Conservation (phyloP, 2,888 invertebrate genomes). For the Lampropteryx suffumata region DNA sequence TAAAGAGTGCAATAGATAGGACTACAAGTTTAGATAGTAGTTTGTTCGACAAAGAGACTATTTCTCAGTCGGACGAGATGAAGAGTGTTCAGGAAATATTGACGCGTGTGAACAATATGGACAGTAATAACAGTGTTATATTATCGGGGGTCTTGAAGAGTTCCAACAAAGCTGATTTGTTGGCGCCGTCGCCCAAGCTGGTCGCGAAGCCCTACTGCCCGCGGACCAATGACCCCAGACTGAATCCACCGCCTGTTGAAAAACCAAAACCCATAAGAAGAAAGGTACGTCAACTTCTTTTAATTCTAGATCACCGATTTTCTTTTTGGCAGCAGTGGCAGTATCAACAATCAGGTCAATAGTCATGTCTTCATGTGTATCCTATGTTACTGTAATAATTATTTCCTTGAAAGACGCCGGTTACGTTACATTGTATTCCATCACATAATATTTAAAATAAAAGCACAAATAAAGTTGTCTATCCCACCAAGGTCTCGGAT, state of each 20-base stretch:
- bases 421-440: too few relatives aligned
- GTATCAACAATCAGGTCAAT: too few relatives aligned
- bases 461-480: too few relatives aligned
- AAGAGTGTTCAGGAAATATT: slow-evolving; percentile 76
- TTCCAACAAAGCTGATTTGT: slow-evolving; percentile 47
- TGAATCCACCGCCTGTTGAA: slow-evolving; percentile 73
- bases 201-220: slow-evolving; percentile 50
- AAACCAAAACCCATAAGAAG: slow-evolving; percentile 78
- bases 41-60: slow-evolving; percentile 69
- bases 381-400: too few relatives aligned
- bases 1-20: slow-evolving; percentile 79
- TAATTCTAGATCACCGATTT: background rate
- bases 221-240: slow-evolving; percentile 66
- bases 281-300: slow-evolving; percentile 64
- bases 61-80: slow-evolving; percentile 69
- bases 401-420: too few relatives aligned
- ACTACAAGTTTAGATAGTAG: slow-evolving; percentile 74
- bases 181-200: slow-evolving; percentile 47
- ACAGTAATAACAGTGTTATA: slow-evolving; percentile 77
- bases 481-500: slow-evolving; percentile 45
- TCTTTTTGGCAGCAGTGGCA: too few relatives aligned
- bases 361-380: too few relatives aligned
- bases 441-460: too few relatives aligned
- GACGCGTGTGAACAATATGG: slow-evolving; percentile 79
- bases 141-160: slow-evolving; percentile 73